Evolutionary conservation across 1,140 invertebrate genomes (phyloP).

Genomic region (Leptopilina boulardi): DNA sequence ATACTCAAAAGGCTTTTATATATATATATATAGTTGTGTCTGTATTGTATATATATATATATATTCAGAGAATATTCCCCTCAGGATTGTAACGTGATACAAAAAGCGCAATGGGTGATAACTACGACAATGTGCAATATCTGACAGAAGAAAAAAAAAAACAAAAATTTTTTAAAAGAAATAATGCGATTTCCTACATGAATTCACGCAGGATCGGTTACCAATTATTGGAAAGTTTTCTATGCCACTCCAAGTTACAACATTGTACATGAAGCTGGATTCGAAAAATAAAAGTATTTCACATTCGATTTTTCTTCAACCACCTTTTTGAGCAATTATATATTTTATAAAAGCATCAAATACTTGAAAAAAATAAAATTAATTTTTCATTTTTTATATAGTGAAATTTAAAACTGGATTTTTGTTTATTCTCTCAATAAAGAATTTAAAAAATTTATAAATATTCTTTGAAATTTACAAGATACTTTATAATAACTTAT

Average conservation of each 20-base stretch:
- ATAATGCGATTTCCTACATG: constrained; percentile 18
- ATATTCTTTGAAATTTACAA: not conserved
- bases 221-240: constrained; percentile 17
- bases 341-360: too few species aligned
- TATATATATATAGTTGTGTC: too few species aligned
- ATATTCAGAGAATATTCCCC: not conserved
- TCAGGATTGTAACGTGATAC: not conserved
- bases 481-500: not conserved
- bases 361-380: not conserved
- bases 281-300: not conserved
- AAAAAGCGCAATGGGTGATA: not conserved
- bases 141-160: not conserved
- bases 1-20: not conserved
- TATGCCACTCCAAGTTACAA: not conserved
- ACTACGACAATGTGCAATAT: not conserved
- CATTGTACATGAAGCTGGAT: not conserved
- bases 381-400: too few species aligned
- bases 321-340: too few species aligned
- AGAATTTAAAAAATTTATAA: not conserved
- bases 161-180: constrained; percentile 9
- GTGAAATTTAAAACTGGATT: too few species aligned
- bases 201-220: constrained; percentile 13
- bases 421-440: too few species aligned
- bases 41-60: not conserved
- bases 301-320: not conserved